Evolutionary conservation across 2,888 invertebrate species (phyloP).

Genomic region (Trissolcus brochymenae): DNA sequence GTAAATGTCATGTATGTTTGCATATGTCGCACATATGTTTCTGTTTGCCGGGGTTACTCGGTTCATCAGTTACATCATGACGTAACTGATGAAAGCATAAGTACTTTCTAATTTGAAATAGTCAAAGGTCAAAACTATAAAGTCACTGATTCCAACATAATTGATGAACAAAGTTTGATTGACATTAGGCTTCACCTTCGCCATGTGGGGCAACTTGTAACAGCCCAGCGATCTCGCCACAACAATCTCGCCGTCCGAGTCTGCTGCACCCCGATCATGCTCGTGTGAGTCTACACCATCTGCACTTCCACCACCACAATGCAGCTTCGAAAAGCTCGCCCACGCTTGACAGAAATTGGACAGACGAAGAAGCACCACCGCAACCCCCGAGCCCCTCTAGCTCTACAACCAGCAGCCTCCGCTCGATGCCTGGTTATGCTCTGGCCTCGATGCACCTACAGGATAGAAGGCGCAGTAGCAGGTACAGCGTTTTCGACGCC

Average conservation of each 20-base stretch:
- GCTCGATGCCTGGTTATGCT: slow-evolving; percentile 74
- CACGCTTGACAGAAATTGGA: slow-evolving; percentile 73
- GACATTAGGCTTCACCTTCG: slow-evolving; percentile 76
- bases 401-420: slow-evolving; percentile 73
- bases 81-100: too few species aligned
- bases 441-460: slow-evolving; percentile 70
- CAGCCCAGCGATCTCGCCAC: slow-evolving; percentile 73
- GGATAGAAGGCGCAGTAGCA: slow-evolving; percentile 72
- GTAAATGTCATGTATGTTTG: too few species aligned
- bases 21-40: too few species aligned
- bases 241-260: slow-evolving; percentile 78
- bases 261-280: slow-evolving; percentile 85
- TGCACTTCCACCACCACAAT: slow-evolving; percentile 74
- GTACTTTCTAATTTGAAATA: too few species aligned
- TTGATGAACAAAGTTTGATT: slow-evolving; percentile 8
- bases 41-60: too few species aligned
- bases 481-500: slow-evolving; percentile 84
- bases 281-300: slow-evolving; percentile 78
- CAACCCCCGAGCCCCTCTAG: slow-evolving; percentile 73
- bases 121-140: too few species aligned
- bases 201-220: slow-evolving; percentile 69
- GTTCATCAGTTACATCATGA: too few species aligned
- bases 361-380: slow-evolving; percentile 69
- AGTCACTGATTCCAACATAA: neutral
- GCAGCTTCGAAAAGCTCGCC: slow-evolving; percentile 69